Evolutionary conservation across 2,797 vertebrate species (phyloP), one percentile per base, ranked within the genome.

Genomic region (Steatocranus sp.): DNA sequence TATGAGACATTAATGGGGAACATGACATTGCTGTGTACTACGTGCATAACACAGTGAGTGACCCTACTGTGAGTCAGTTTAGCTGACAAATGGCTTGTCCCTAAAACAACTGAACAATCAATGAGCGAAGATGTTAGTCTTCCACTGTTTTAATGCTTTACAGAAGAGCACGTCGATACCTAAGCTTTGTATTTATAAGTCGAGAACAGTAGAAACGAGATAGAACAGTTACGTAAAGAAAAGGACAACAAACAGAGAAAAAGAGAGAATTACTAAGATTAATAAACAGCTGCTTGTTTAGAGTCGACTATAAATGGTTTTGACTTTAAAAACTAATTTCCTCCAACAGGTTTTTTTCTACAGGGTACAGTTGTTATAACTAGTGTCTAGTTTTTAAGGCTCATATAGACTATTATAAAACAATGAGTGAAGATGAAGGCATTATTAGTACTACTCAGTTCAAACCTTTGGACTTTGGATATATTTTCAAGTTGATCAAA

Each of bases 111-210:
- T 53, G 80, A 50, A 83, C 82, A 87, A 89, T 87, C 86, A 85
- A 88, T 89, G 54, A 75, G 66, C 51, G 8, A 5, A 76, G 75
- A 66, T 9, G 20, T 87, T 74, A 83, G 38, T 79, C 78, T 86
- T 76, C 61, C 79, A 84, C 81, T 88, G 79, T 87, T 77, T 78
- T 81, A 79, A 85, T 20, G 63, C 80, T 83, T 85, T 85, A 79
- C 54, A 76, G 79, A 79, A 68, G 56, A 80, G 51, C 34, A 79
- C 23, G 80, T 80, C 68, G 41, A 87, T 68, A 83, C 36, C 48
- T 50, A 23, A 8, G 63, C 84, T 90, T 85, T 77, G 58, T 84
- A 82, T 89, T 89, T 76, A 68, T 75, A 66, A 54, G 85, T 74
- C 7, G 38, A 43, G 80, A 79, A 77, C 5, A 14, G 78, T 18